These are phyloP conservation scores for Drosophila carrolli DNA, from an alignment of 1,140 invertebrate genomes.

Conservation along the genomic window DNA sequence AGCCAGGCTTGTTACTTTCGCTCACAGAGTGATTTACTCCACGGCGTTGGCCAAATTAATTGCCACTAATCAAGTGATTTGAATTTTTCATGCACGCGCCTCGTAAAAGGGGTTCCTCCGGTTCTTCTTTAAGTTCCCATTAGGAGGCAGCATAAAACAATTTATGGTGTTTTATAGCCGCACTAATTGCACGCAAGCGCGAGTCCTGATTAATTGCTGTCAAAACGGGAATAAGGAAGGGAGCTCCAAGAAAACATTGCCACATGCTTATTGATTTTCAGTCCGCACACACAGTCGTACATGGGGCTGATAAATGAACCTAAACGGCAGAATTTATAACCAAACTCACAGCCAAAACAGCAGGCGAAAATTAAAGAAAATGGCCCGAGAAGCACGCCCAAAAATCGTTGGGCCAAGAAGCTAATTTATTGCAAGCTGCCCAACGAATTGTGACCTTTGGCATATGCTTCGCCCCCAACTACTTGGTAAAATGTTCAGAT, in stretches of 20 bases:
- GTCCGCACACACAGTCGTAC: constrained; percentile 7
- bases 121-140: constrained; percentile 16
- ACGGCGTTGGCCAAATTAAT: constrained; percentile 60
- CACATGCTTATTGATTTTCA: constrained; percentile 66
- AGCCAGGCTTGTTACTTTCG: not conserved
- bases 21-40: constrained; percentile 53
- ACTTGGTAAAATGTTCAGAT: constrained; percentile 24
- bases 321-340: constrained; percentile 48
- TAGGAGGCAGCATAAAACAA: constrained; percentile 55
- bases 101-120: constrained; percentile 52
- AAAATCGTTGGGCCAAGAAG: constrained; percentile 61
- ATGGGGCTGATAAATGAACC: constrained; percentile 47
- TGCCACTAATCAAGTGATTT: constrained; percentile 78
- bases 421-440: constrained; percentile 62
- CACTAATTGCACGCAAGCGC: constrained; percentile 69
- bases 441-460: constrained; percentile 46
- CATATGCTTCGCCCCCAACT: constrained; percentile 27
- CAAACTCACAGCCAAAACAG: constrained; percentile 10
- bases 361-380: constrained; percentile 54
- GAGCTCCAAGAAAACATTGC: constrained; percentile 1
- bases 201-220: constrained; percentile 57
- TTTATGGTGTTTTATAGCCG: constrained; percentile 60
- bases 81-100: constrained; percentile 66
- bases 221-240: constrained; percentile 43
- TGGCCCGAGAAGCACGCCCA: constrained; percentile 28